Percentiles rank a stretch among this genome's conserved stretches.
These are phyloP conservation scores for Drosophila pandora DNA, from an alignment of 1,140 invertebrate genomes.

Conservation along the genomic window DNA sequence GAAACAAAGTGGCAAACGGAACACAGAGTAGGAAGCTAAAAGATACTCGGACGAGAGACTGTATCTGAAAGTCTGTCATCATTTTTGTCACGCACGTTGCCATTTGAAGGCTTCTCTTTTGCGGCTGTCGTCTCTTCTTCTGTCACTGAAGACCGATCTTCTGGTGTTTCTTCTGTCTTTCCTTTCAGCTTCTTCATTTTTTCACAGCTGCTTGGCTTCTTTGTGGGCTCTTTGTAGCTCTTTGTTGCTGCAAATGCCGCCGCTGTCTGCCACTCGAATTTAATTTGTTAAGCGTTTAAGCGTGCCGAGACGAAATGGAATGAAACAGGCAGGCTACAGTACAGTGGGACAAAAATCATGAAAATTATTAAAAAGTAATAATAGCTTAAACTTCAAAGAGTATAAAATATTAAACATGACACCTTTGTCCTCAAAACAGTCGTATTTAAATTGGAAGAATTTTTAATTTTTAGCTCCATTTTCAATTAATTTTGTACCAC, in stretches of 20 bases:
- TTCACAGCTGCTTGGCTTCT: conserved; percentile 32
- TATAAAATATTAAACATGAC: background rate
- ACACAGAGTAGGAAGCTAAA: conserved; percentile 28
- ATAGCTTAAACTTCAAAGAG: too few species aligned
- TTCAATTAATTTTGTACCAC: background rate
- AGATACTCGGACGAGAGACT: background rate
- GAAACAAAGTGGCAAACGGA: conserved; percentile 29
- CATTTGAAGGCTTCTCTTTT: conserved; percentile 60
- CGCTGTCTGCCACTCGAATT: conserved; percentile 48
- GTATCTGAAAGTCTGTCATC: conserved; percentile 54
- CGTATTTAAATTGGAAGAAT: too few species aligned
- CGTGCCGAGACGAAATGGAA: conserved; percentile 56
- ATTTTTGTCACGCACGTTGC: conserved; percentile 78
- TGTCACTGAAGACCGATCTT: conserved; percentile 27
- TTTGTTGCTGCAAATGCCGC: conserved; percentile 29
- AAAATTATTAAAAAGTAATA: background rate
- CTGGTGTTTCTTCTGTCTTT: conserved; percentile 15
- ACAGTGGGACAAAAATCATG: conserved; percentile 13
- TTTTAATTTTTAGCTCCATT: background rate
- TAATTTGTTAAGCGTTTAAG: conserved; percentile 62
- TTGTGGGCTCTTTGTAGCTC: conserved; percentile 37
- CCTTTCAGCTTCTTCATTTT: conserved; percentile 40
- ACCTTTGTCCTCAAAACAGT: too few species aligned
- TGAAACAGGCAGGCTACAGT: conserved; percentile 3
- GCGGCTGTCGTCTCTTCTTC: conserved; percentile 28